Percentiles rank a stretch among this genome's conserved stretches.
Evolutionary conservation across 1,140 invertebrate species (phyloP).

Genomic region (Pseudomyrmex flavicornis): DNA sequence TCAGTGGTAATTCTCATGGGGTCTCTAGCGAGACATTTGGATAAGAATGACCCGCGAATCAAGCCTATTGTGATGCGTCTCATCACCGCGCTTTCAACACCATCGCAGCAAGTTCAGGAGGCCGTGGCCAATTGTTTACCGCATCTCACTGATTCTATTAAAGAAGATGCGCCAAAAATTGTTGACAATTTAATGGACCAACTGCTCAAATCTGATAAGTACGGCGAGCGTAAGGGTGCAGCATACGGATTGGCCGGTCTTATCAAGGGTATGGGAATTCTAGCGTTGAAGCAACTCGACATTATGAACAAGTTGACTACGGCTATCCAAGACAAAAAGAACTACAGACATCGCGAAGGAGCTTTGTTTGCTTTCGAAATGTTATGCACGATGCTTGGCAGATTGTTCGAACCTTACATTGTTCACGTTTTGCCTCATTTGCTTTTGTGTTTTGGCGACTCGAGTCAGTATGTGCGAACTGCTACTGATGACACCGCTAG

Average conservation of each 20-base stretch:
- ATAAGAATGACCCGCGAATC: slow-evolving; percentile 94
- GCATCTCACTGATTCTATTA: slow-evolving; percentile 95
- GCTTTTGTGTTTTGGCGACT: slow-evolving; percentile 97
- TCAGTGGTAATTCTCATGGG: slow-evolving; percentile 99
- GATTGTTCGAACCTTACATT: slow-evolving; percentile 99
- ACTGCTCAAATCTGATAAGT: slow-evolving; percentile 96
- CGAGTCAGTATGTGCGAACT: slow-evolving; percentile 94
- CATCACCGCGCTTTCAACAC: slow-evolving; percentile 96
- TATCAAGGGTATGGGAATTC: slow-evolving; percentile 98
- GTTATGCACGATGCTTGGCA: slow-evolving; percentile 97
- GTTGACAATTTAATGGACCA: slow-evolving; percentile 95
- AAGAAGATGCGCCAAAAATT: slow-evolving; percentile 94
- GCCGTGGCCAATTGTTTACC: slow-evolving; percentile 98
- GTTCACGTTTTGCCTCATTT: slow-evolving; percentile 98
- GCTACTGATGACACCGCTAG: slow-evolving; percentile 98
- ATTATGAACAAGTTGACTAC: slow-evolving; percentile 97
- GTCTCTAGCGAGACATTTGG: slow-evolving; percentile 96
- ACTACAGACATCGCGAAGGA: slow-evolving; percentile 96
- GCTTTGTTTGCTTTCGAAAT: slow-evolving; percentile 99
- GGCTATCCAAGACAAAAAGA: slow-evolving; percentile 98
- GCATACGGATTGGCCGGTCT: slow-evolving; percentile 95
- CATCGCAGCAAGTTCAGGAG: slow-evolving; percentile 99
- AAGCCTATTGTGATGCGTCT: slow-evolving; percentile 97
- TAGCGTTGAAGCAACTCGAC: slow-evolving; percentile 97
- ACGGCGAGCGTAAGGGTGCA: slow-evolving; percentile 97